Conservation (phyloP, 2,888 invertebrate genomes). For the Hipparchia semele region DNA sequence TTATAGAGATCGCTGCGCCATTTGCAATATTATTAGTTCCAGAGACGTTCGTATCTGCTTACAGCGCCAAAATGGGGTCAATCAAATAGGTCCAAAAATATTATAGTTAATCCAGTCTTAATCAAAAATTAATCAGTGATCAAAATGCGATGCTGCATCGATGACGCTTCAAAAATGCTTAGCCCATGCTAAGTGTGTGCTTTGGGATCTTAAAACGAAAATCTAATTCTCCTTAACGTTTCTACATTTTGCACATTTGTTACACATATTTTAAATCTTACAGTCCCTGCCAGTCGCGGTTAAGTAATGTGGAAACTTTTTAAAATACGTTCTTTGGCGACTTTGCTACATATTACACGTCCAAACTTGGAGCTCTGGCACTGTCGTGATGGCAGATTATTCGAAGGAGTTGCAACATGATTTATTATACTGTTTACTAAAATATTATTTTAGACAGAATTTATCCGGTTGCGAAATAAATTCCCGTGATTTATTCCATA, state of each 20-base stretch:
- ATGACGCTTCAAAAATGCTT: background rate
- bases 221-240: slow-evolving; percentile 17
- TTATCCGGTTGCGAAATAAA: slow-evolving; percentile 11
- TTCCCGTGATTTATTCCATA: background rate
- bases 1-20: too few relatives aligned
- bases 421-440: slow-evolving; percentile 19
- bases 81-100: too few relatives aligned
- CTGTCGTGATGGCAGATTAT: slow-evolving; percentile 31
- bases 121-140: too few relatives aligned
- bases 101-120: too few relatives aligned
- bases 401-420: slow-evolving; percentile 22
- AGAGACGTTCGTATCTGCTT: too few relatives aligned
- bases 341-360: slow-evolving; percentile 29
- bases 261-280: slow-evolving; percentile 32
- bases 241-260: slow-evolving; percentile 25
- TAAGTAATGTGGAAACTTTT: slow-evolving; percentile 34
- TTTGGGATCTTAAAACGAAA: background rate
- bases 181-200: background rate
- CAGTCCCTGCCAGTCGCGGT: slow-evolving; percentile 29
- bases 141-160: background rate
- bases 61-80: too few relatives aligned
- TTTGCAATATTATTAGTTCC: too few relatives aligned
- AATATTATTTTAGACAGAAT: slow-evolving; percentile 14
- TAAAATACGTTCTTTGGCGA: slow-evolving; percentile 34
- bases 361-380: slow-evolving; percentile 34